Percentiles rank a stretch among this genome's conserved stretches.
Evolutionary conservation across 2,797 vertebrate genomes (phyloP).

Genomic region (Argentina silus): DNA sequence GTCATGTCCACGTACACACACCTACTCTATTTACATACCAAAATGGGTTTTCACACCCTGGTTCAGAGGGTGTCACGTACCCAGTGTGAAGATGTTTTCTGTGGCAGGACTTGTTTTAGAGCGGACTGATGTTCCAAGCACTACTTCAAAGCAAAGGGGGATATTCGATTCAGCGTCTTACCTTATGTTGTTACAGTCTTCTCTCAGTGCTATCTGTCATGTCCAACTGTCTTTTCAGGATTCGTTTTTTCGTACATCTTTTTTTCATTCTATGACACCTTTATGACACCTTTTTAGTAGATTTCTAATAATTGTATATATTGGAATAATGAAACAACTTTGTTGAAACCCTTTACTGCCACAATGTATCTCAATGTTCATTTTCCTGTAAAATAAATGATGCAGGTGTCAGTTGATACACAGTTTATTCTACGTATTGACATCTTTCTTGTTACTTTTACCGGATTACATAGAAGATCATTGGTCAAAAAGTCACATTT

Average conservation of each 20-base stretch:
- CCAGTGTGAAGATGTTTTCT: constrained; percentile 63
- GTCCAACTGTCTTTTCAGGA: not conserved
- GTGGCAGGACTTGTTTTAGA: constrained; percentile 48
- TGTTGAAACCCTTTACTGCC: too few relatives aligned
- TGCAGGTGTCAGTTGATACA: not conserved
- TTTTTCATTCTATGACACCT: too few relatives aligned
- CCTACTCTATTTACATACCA: constrained; percentile 60
- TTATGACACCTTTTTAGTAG: not conserved
- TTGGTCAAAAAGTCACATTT: not conserved
- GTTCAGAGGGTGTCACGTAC: constrained; percentile 48
- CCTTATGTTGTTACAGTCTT: not conserved
- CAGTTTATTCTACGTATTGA: not conserved
- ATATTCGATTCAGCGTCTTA: not conserved
- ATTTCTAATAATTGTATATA: not conserved
- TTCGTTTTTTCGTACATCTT: too few relatives aligned
- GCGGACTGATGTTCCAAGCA: not conserved
- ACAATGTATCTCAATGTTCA: not conserved
- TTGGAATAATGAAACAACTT: too few relatives aligned
- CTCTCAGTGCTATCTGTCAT: not conserved
- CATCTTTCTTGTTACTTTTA: not conserved
- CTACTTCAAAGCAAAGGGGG: not conserved
- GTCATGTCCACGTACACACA: constrained; percentile 58
- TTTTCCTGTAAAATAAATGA: not conserved
- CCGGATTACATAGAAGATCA: not conserved
- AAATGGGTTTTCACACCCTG: constrained; percentile 67